Evolutionary conservation across 64 coral and sea anemone species (phyloP).

Genomic region (Dendrophyllia cribrosa): DNA sequence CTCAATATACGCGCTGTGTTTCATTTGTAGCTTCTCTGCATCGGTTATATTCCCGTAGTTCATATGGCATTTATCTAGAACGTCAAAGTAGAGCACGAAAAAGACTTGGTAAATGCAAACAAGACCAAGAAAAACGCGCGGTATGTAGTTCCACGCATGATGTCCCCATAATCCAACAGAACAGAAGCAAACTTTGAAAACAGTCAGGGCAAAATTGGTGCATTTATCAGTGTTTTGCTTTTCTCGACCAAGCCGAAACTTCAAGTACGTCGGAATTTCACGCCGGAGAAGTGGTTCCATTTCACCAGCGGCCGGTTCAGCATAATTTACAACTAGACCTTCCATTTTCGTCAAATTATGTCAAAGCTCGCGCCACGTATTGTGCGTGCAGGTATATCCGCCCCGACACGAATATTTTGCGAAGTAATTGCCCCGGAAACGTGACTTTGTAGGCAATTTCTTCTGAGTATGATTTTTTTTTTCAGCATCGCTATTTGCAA

Average conservation of each 20-base stretch:
- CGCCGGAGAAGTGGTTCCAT: background rate
- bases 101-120: slow-evolving; percentile 45
- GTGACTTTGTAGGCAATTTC: no score
- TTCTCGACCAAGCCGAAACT: background rate
- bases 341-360: no score
- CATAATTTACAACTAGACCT: background rate
- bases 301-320: background rate
- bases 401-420: no score
- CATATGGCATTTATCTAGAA: slow-evolving; percentile 22
- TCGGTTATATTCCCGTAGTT: slow-evolving; percentile 61
- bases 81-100: slow-evolving; percentile 43
- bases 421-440: no score
- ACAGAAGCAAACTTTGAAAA: slow-evolving; percentile 23
- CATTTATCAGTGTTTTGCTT: background rate
- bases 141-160: slow-evolving; percentile 19
- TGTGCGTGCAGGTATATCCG: no score
- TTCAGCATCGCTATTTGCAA: no score
- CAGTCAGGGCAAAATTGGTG: background rate
- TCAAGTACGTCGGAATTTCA: background rate
- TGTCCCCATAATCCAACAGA: slow-evolving; percentile 58
- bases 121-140: background rate
- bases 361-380: no score
- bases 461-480: no score
- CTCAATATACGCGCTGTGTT: slow-evolving; percentile 26
- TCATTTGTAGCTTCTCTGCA: background rate